These are phyloP conservation scores for Brachypodius melanocephalos DNA, from an alignment of 2,113 vertebrate genomes.

Conservation along the genomic window DNA sequence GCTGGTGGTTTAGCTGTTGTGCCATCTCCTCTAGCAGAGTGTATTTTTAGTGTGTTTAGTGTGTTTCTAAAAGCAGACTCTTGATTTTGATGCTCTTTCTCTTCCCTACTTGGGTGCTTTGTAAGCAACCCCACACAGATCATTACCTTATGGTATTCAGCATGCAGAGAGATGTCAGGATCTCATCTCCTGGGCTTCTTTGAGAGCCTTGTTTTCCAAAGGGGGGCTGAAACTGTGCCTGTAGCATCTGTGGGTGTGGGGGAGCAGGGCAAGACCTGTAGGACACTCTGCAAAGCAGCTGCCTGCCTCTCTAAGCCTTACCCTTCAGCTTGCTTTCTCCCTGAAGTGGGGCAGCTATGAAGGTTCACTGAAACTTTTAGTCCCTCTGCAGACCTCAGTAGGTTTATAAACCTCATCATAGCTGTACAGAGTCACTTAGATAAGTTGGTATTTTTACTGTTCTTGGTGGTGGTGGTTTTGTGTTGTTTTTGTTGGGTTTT, in stretches of 20 bases:
- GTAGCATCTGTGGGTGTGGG: background rate
- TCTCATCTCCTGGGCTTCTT: background rate
- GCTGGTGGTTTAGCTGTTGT: conserved; percentile 38
- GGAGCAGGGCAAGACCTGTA: background rate
- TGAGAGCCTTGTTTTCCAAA: background rate
- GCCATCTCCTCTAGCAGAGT: background rate
- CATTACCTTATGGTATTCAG: background rate
- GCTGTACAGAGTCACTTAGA: too few relatives aligned
- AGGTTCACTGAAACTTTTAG: background rate
- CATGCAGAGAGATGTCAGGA: background rate
- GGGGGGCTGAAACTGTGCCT: background rate
- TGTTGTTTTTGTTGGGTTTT: background rate
- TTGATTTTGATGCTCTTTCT: conserved; percentile 27
- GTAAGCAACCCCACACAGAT: background rate
- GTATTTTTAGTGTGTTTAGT: conserved; percentile 36
- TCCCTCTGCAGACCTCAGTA: background rate
- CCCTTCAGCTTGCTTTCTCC: background rate
- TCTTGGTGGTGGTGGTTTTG: background rate
- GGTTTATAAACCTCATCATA: background rate
- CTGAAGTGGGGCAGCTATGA: rapidly evolving
- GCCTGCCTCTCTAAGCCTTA: background rate
- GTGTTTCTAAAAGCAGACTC: conserved; percentile 20
- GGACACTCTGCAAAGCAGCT: background rate
- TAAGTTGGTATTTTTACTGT: background rate
- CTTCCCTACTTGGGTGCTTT: background rate